phyloP scores from a whole-genome alignment of 2,113 vertebrate species.

The Argyrosomus japonicus region DNA sequence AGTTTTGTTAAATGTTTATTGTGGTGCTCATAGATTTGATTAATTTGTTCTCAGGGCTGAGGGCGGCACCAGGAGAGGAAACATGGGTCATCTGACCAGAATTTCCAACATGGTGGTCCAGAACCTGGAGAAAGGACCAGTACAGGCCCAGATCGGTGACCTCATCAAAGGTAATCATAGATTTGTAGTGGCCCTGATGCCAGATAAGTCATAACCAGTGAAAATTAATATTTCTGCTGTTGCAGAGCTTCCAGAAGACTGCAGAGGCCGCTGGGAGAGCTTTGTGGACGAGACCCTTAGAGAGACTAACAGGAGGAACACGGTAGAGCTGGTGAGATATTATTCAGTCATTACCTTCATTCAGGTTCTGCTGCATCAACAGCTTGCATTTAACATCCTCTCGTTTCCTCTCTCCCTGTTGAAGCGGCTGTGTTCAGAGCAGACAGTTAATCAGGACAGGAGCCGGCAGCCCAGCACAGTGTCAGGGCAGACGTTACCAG shows the following conservation, averaged over 20 bases:
- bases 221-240: neutral
- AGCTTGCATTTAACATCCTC: neutral
- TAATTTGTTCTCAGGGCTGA: slow-evolving; percentile 83
- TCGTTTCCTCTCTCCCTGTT: neutral
- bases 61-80: slow-evolving; percentile 92
- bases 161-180: slow-evolving; percentile 90
- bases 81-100: slow-evolving; percentile 97
- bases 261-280: slow-evolving; percentile 95
- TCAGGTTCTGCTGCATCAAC: neutral
- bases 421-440: neutral
- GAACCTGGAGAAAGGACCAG: slow-evolving; percentile 92
- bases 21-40: neutral
- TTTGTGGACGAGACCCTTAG: slow-evolving; percentile 94
- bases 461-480: neutral
- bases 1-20: neutral
- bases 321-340: slow-evolving; percentile 91
- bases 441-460: slow-evolving; percentile 15
- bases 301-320: slow-evolving; percentile 94
- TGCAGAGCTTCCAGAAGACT: slow-evolving; percentile 94
- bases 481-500: slow-evolving; percentile 23
- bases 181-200: neutral
- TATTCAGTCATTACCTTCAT: neutral
- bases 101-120: slow-evolving; percentile 96
- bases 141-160: slow-evolving; percentile 89
- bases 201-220: neutral